Evolutionary conservation across 1,140 invertebrate genomes (phyloP).

Genomic region (Drosophila athabasca): DNA sequence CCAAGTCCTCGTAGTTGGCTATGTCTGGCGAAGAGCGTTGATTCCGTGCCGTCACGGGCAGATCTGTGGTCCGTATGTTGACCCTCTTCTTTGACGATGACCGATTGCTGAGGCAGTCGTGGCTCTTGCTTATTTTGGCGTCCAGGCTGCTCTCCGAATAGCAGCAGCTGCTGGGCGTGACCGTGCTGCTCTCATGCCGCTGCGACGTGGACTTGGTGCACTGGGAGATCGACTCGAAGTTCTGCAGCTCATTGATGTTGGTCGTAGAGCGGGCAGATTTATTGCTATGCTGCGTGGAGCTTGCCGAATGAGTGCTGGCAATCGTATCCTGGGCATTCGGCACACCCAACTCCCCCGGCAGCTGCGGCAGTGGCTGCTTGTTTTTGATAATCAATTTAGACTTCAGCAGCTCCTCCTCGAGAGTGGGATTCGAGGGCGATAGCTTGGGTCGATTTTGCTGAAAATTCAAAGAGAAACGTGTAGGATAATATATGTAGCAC

Average conservation of each 20-base stretch:
- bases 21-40: constrained; percentile 75
- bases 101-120: constrained; percentile 84
- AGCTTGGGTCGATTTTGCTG: constrained; percentile 84
- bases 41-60: constrained; percentile 58
- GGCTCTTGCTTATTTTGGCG: constrained; percentile 78
- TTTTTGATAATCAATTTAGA: constrained; percentile 82
- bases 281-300: constrained; percentile 69
- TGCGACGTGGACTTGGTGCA: constrained; percentile 73
- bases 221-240: constrained; percentile 76
- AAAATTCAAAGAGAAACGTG: constrained; percentile 58
- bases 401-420: constrained; percentile 79
- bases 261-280: constrained; percentile 68
- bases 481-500: no score
- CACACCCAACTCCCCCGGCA: constrained; percentile 64
- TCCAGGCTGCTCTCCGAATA: constrained; percentile 82
- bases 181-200: constrained; percentile 78
- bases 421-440: constrained; percentile 76
- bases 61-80: constrained; percentile 85
- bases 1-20: constrained; percentile 77
- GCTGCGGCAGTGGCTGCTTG: constrained; percentile 78
- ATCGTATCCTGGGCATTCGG: constrained; percentile 61
- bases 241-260: constrained; percentile 81
- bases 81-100: constrained; percentile 86
- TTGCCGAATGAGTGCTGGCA: constrained; percentile 73
- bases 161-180: constrained; percentile 81